Percentiles rank a stretch among this genome's conserved stretches.
These are phyloP conservation scores for Hydraecia micacea DNA, from an alignment of 2,888 invertebrate species.

Conservation along the genomic window DNA sequence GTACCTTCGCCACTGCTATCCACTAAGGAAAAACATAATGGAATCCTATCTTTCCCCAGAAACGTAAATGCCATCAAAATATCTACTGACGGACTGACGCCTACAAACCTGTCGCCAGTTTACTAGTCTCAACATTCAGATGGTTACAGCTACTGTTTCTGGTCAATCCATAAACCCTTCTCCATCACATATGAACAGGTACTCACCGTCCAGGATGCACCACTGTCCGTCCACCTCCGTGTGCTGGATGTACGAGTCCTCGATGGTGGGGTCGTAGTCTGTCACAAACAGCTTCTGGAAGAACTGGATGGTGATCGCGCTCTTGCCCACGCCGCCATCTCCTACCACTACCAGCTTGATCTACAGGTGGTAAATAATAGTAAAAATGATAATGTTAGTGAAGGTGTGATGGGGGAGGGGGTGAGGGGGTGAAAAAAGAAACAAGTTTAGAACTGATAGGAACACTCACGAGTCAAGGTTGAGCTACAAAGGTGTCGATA, in stretches of 20 bases:
- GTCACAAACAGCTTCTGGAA: constrained; percentile 98
- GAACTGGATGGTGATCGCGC: constrained; percentile 98
- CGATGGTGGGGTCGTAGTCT: constrained; percentile 98
- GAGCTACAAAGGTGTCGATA: background rate
- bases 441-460: background rate
- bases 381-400: background rate
- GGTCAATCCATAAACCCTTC: background rate
- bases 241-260: constrained; percentile 98
- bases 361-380: constrained; percentile 68
- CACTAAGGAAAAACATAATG: too few species aligned
- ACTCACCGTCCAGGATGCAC: constrained; percentile 96
- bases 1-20: too few species aligned
- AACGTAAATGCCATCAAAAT: background rate
- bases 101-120: background rate
- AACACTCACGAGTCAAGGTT: background rate
- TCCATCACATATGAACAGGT: background rate
- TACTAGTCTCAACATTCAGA: background rate
- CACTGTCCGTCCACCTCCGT: constrained; percentile 97
- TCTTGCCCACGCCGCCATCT: constrained; percentile 98
- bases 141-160: too few species aligned
- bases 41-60: too few species aligned
- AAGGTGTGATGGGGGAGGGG: too few species aligned
- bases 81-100: background rate
- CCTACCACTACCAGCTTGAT: constrained; percentile 98
- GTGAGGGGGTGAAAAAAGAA: background rate